Evolutionary conservation across 1,140 invertebrate genomes (phyloP).

Genomic region (Drosophila elegans): DNA sequence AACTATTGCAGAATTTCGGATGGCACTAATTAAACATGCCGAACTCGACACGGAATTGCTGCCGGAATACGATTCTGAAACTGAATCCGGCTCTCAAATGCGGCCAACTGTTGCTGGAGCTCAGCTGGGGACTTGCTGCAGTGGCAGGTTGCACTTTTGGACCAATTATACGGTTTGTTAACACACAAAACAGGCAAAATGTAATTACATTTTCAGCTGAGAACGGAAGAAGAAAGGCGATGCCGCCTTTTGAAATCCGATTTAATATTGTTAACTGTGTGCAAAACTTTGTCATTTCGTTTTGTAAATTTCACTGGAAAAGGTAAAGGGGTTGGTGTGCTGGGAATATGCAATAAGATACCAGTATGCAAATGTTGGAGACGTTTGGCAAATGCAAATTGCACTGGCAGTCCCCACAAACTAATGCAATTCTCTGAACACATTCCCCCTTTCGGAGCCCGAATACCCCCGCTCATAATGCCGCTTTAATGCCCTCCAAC

Average conservation of each 20-base stretch:
- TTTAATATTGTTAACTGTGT: slow-evolving; percentile 83
- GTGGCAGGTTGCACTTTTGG: slow-evolving; percentile 44
- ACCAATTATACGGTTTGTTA: slow-evolving; percentile 83
- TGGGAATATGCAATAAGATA: slow-evolving; percentile 40
- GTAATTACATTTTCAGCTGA: slow-evolving; percentile 76
- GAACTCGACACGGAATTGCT: slow-evolving; percentile 15
- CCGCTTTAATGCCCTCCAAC: slow-evolving; percentile 73
- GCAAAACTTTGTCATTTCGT: slow-evolving; percentile 81
- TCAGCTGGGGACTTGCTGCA: slow-evolving; percentile 50
- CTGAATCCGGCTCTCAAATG: slow-evolving; percentile 31
- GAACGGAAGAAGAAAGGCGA: slow-evolving; percentile 13
- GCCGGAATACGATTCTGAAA: slow-evolving; percentile 7
- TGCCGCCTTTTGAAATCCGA: slow-evolving; percentile 75
- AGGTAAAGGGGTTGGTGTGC: slow-evolving; percentile 13
- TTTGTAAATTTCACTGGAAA: slow-evolving; percentile 60
- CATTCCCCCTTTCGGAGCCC: slow-evolving; percentile 9
- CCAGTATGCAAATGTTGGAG: slow-evolving; percentile 71
- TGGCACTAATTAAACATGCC: slow-evolving; percentile 35
- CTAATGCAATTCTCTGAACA: slow-evolving; percentile 20
- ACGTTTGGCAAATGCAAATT: slow-evolving; percentile 62
- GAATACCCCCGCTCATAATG: slow-evolving; percentile 54
- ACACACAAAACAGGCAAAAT: slow-evolving; percentile 81
- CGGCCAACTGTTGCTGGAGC: slow-evolving; percentile 67
- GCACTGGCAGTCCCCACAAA: slow-evolving; percentile 11
- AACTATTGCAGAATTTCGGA: slow-evolving; percentile 3